Evolutionary conservation across 2,113 vertebrate genomes (phyloP).

Genomic region (Phyllopteryx taeniolatus): DNA sequence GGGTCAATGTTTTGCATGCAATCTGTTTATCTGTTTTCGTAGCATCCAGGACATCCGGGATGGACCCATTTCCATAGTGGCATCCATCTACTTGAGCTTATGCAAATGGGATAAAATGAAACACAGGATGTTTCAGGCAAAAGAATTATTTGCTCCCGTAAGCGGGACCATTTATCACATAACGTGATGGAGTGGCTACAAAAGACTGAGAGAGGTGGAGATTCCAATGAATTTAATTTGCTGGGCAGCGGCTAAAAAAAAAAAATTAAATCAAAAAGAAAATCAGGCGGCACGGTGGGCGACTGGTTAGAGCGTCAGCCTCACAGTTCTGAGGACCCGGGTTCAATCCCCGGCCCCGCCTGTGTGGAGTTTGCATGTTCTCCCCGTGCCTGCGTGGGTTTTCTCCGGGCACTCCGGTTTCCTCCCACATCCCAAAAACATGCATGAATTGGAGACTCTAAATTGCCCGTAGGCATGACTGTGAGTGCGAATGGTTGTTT

Average conservation of each 20-base stretch:
- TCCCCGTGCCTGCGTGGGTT: no score
- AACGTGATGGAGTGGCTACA: constrained; percentile 50
- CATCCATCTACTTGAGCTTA: constrained; percentile 46
- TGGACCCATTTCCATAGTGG: constrained; percentile 46
- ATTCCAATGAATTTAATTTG: constrained; percentile 61
- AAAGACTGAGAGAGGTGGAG: constrained; percentile 50
- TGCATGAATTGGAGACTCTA: no score
- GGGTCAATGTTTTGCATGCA: constrained; percentile 28
- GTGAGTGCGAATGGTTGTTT: no score
- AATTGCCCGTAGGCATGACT: no score
- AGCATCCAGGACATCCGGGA: constrained; percentile 11
- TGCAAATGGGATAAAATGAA: constrained; percentile 57
- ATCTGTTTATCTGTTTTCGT: constrained; percentile 19
- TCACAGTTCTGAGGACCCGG: no score
- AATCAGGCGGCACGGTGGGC: no score
- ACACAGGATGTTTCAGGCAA: constrained; percentile 47
- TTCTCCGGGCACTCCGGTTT: no score
- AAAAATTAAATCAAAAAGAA: neutral
- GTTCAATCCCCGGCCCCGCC: no score
- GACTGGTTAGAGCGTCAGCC: no score
- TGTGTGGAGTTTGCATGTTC: no score
- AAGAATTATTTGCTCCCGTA: constrained; percentile 49
- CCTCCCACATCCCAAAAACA: no score
- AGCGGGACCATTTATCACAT: constrained; percentile 52
- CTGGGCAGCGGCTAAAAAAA: constrained; percentile 35